phyloP scores from a whole-genome alignment of 2,888 invertebrate genomes.

The Artemia sinica region DNA sequence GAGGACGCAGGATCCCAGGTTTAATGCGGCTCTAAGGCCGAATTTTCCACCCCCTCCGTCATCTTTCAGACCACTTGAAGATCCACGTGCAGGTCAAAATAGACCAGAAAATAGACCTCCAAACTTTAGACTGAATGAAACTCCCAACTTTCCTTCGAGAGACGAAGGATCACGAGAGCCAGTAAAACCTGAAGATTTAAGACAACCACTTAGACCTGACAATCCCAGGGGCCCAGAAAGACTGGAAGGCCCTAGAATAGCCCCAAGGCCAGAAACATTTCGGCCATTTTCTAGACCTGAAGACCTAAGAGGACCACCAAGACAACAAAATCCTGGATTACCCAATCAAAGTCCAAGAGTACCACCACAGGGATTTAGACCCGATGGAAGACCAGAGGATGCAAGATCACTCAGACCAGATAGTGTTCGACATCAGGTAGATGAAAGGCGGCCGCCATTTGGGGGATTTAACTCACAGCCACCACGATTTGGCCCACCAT shows the following conservation, averaged over 20 bases:
- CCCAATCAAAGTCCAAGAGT: background rate
- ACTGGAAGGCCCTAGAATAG: background rate
- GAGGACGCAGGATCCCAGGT: background rate
- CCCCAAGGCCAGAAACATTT: no score
- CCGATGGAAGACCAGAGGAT: constrained; percentile 7
- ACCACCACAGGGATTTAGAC: background rate
- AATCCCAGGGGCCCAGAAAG: no score
- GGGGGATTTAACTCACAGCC: background rate
- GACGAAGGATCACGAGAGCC: no score
- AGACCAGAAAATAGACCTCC: background rate
- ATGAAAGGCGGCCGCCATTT: background rate
- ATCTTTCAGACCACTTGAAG: constrained; percentile 12
- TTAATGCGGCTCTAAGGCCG: background rate
- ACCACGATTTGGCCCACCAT: constrained; percentile 10
- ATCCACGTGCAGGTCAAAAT: background rate
- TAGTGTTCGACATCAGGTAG: background rate
- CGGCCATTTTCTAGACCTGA: background rate
- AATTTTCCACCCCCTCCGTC: background rate
- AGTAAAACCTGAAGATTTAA: no score
- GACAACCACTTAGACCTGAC: no score
- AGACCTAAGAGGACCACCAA: background rate
- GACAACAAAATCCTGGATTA: no score
- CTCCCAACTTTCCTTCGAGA: no score
- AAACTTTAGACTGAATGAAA: background rate
- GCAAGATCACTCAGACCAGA: background rate